A percentile compares a stretch with the other conserved stretches of the same genome.
Conservation (phyloP, 2,113 vertebrate species). For the Morone chrysops region DNA sequence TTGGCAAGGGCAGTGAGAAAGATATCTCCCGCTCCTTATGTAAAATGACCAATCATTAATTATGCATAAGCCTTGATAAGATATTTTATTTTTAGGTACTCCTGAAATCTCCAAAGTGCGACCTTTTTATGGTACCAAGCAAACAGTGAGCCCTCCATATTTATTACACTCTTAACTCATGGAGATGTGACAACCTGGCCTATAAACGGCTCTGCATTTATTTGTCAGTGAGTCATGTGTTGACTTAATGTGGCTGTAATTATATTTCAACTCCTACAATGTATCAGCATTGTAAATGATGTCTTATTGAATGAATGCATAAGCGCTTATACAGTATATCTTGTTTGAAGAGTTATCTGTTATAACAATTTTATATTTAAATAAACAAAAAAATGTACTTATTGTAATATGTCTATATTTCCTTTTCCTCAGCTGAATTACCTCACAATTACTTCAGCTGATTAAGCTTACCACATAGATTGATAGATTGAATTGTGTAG, state of each 20-base stretch:
- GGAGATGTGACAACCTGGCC: not conserved
- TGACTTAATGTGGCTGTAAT: conserved; percentile 26
- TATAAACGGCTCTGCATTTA: conserved; percentile 17
- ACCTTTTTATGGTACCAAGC: conserved; percentile 37
- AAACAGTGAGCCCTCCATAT: conserved; percentile 41
- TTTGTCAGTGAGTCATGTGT: not conserved
- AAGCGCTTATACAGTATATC: not conserved
- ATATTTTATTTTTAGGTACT: conserved; percentile 68
- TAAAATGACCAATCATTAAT: conserved; percentile 75
- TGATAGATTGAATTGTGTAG: not conserved
- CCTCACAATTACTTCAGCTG: not conserved
- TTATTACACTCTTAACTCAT: conserved; percentile 20
- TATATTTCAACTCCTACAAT: conserved; percentile 3
- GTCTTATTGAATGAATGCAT: not conserved
- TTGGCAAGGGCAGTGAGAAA: conserved; percentile 66
- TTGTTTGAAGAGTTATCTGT: not conserved
- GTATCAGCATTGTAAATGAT: not conserved
- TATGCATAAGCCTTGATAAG: conserved; percentile 74
- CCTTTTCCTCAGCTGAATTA: not conserved
- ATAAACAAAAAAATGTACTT: not conserved
- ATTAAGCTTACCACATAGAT: not conserved
- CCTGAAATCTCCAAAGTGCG: conserved; percentile 43
- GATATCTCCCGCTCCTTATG: conserved; percentile 60
- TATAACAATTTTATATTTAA: not conserved
- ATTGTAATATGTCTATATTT: not conserved